These are phyloP conservation scores for Scolopax rusticola DNA, from an alignment of 2,797 vertebrate species.

Conservation along the genomic window DNA sequence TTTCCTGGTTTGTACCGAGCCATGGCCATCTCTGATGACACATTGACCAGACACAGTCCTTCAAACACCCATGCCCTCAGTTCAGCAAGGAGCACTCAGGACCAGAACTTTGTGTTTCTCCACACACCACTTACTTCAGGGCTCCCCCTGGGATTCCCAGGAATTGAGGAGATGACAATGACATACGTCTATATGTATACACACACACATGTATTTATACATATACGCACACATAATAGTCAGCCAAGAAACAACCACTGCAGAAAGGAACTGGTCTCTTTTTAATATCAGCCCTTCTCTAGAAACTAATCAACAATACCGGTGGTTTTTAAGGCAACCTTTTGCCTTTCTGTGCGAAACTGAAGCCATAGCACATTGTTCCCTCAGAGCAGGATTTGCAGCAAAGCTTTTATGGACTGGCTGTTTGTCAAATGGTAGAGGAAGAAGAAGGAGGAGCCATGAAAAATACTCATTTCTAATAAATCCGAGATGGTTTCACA, in stretches of 20 bases:
- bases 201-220: neutral
- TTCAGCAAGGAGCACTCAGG: neutral
- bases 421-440: neutral
- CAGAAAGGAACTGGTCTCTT: neutral
- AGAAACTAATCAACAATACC: neutral
- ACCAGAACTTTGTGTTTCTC: neutral
- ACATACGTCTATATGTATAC: neutral
- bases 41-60: neutral
- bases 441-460: conserved; percentile 18
- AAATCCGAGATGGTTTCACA: conserved; percentile 58
- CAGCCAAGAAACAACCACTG: neutral
- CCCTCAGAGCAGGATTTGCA: neutral
- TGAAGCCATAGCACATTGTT: neutral
- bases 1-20: neutral
- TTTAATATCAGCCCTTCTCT: neutral
- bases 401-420: neutral
- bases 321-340: neutral
- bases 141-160: neutral
- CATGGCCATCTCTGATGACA: neutral
- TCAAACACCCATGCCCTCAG: fast-evolving
- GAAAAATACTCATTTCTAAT: conserved; percentile 64
- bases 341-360: neutral
- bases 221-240: neutral
- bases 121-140: neutral
- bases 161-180: neutral